phyloP scores from a whole-genome alignment of 2,113 vertebrate genomes.

The Cardinalis cardinalis region DNA sequence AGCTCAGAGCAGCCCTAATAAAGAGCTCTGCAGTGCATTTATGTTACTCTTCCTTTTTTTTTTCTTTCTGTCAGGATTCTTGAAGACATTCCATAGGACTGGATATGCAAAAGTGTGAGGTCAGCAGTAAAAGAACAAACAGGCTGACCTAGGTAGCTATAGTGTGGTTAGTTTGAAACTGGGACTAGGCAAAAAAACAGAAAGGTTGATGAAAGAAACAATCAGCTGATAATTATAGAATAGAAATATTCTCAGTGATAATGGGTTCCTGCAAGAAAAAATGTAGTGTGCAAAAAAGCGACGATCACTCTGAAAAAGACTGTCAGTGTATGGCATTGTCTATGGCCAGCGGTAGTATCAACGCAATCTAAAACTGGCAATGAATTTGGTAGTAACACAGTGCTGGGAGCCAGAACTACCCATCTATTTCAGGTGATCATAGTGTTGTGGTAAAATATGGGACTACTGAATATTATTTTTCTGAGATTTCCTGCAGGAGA shows the following conservation, averaged over 20 bases:
- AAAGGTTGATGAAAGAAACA: not conserved
- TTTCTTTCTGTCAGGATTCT: not conserved
- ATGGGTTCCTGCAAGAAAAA: not conserved
- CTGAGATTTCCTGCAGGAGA: not conserved
- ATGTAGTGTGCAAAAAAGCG: not conserved
- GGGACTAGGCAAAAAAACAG: not conserved
- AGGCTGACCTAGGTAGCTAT: not conserved
- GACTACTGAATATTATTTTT: constrained; percentile 11
- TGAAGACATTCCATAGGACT: not conserved
- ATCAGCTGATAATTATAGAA: not conserved
- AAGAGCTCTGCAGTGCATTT: not conserved
- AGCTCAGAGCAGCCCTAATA: not conserved
- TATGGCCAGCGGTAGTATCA: not conserved
- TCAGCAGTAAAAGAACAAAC: not conserved
- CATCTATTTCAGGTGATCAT: constrained; percentile 8
- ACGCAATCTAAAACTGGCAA: not conserved
- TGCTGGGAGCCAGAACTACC: not conserved
- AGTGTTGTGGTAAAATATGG: not conserved
- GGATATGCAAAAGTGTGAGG: not conserved
- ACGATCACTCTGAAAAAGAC: not conserved
- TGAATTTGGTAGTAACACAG: not conserved
- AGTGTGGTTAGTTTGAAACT: not conserved
- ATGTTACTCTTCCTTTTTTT: not conserved
- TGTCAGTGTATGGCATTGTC: not conserved
- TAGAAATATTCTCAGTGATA: not conserved